Base-by-base conservation (phyloP, 2,797 vertebrate genomes). In the Lagocephalus sceleratus region DNA sequence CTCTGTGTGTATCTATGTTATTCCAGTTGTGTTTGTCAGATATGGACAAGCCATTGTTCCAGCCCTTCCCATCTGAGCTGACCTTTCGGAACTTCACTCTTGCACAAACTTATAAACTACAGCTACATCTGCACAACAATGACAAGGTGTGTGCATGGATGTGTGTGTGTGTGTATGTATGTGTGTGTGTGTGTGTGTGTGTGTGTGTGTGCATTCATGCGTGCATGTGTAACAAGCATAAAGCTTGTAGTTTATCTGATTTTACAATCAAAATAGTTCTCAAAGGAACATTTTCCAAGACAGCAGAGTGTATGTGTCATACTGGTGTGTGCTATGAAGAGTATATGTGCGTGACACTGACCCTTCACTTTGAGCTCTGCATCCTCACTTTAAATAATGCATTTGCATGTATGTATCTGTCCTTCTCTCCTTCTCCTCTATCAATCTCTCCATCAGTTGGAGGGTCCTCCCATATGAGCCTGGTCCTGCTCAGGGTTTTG, bases 21-120 rank as follows among this genome's bases (percentile, higher is more conserved):
- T 40, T 40, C 39, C 66, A 95, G 94, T 67, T 88, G 66, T 93
- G 88, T 1, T 51, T 63, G 6, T 68, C 83, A 57, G 86, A 91
- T 58, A 26, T 86, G 45, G 90, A 93, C 38, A 90, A 90, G 70
- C 59, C 88, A 1, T 71, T 93, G 57, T 94, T 96, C 72, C 93
- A 94, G 80, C 91, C 94, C 0, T 92, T 88, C 71, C 94, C 94
- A 0, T 91, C 92, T 1, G 91, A 95, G 83, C 80, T 95, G 54
- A 52, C 94, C 20, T 95, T 98, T 80, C 92, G 95, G 86, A 94
- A 87, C 80, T 94, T 89, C 1, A 29, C 47, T 48, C 86, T 92
- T 25, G 85, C 53, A 2, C 80, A 94, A 76, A 91, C 87, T 42
- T 94, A 91, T 11, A 85, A 89, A 66, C 86, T 94, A 44, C 87